Conservation (phyloP, 2,113 vertebrate species). For the Podarcis raffonei region DNA sequence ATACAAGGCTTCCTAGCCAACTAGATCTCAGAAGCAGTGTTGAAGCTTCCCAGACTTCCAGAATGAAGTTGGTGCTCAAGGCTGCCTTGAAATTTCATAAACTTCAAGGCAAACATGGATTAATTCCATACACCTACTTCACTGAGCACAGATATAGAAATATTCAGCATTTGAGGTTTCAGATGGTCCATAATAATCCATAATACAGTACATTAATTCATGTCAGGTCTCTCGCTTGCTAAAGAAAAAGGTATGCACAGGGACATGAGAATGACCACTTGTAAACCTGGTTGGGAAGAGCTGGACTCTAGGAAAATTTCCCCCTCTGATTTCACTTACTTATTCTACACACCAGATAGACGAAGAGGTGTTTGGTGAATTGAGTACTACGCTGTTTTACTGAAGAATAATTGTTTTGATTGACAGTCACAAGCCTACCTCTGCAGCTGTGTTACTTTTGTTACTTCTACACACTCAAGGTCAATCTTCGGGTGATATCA, state of each 20-base stretch:
- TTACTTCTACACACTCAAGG: slow-evolving; percentile 21
- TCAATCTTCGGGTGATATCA: slow-evolving; percentile 8
- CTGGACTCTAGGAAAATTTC: neutral
- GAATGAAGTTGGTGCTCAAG: neutral
- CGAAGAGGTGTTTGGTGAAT: neutral
- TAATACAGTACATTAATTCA: too few relatives aligned
- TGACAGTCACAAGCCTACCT: neutral
- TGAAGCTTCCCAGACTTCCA: neutral
- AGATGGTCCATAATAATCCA: too few relatives aligned
- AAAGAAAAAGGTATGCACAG: neutral
- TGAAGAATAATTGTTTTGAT: neutral
- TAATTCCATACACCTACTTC: neutral
- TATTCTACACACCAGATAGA: neutral
- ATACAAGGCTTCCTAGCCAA: neutral
- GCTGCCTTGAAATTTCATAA: neutral
- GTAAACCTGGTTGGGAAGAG: neutral
- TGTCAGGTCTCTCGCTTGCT: neutral
- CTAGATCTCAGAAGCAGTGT: neutral
- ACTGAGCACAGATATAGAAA: neutral
- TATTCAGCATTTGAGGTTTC: neutral
- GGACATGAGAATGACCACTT: neutral
- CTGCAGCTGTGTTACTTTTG: neutral
- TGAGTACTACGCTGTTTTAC: neutral
- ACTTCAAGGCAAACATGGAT: too few relatives aligned
- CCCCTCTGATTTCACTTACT: too few relatives aligned